A percentile compares a stretch with the other conserved stretches of the same genome.
phyloP scores from a whole-genome alignment of 2,797 vertebrate species.

The Danio tinwini region DNA sequence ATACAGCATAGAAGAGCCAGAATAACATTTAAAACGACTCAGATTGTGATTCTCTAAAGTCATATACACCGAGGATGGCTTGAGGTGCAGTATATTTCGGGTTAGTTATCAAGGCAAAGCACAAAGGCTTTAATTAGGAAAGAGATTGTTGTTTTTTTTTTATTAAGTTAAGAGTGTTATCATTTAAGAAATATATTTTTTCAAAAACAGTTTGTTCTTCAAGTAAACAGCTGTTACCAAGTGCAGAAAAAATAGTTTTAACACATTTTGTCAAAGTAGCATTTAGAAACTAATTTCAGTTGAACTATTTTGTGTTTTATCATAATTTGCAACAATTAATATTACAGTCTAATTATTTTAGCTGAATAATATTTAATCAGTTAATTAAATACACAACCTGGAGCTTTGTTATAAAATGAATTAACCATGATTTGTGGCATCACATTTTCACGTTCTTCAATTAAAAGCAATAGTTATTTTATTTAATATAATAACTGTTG shows the following conservation, averaged over 20 bases:
- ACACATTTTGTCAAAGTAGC: not conserved
- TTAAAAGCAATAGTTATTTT: not conserved
- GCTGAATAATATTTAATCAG: not conserved
- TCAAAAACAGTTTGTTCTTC: not conserved
- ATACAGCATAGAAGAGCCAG: no score
- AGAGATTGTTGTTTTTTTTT: not conserved
- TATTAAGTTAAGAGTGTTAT: not conserved
- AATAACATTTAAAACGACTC: no score
- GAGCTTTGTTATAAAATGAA: not conserved
- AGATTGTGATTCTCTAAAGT: no score
- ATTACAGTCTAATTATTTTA: not conserved
- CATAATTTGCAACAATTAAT: not conserved
- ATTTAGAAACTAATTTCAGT: not conserved
- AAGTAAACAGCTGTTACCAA: not conserved
- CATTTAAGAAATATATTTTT: not conserved
- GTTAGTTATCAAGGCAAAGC: no score
- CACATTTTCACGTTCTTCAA: not conserved
- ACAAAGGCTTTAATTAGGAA: not conserved
- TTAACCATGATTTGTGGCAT: not conserved
- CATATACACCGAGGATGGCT: no score
- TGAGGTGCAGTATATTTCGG: no score
- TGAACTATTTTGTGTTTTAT: not conserved
- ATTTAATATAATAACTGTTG: no score
- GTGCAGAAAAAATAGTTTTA: not conserved
- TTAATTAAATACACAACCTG: not conserved